Evolutionary conservation across 2,113 vertebrate genomes (phyloP).

Genomic region (Oceanites oceanicus): DNA sequence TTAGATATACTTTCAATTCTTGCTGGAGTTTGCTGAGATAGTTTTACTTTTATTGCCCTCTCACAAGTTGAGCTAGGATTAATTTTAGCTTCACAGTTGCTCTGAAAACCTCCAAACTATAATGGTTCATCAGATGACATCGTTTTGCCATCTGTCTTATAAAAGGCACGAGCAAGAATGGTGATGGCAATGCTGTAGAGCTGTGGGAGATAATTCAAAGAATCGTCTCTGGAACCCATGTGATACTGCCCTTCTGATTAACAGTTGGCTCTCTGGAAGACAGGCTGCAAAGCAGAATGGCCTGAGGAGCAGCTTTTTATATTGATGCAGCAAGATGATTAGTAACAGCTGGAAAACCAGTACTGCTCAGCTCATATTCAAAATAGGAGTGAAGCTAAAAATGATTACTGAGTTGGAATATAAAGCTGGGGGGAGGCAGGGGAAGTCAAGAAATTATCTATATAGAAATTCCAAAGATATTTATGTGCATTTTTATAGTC

Average conservation of each 20-base stretch:
- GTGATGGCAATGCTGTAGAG: not conserved
- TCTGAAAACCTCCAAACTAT: conserved; percentile 18
- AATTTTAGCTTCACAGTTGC: conserved; percentile 53
- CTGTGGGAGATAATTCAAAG: not conserved
- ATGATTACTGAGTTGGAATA: not conserved
- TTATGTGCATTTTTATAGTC: not conserved
- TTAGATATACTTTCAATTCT: not conserved
- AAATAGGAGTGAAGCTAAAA: not conserved
- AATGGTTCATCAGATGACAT: conserved; percentile 2
- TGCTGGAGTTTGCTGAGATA: not conserved
- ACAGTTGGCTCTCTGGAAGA: not conserved
- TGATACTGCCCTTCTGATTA: not conserved
- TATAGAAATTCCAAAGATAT: not conserved
- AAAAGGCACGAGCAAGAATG: not conserved
- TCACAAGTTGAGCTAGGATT: conserved; percentile 1
- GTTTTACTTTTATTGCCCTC: conserved; percentile 16
- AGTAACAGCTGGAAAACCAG: conserved; percentile 26
- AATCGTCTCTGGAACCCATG: fast-evolving
- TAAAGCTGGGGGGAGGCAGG: not conserved
- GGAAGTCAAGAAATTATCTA: not conserved
- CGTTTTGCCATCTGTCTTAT: conserved; percentile 7
- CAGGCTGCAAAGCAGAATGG: not conserved
- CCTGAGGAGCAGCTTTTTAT: conserved; percentile 2
- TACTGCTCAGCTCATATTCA: not conserved
- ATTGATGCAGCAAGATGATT: not conserved